Evolutionary conservation across 1,140 invertebrate genomes (phyloP).

Genomic region (Galleria mellonella): DNA sequence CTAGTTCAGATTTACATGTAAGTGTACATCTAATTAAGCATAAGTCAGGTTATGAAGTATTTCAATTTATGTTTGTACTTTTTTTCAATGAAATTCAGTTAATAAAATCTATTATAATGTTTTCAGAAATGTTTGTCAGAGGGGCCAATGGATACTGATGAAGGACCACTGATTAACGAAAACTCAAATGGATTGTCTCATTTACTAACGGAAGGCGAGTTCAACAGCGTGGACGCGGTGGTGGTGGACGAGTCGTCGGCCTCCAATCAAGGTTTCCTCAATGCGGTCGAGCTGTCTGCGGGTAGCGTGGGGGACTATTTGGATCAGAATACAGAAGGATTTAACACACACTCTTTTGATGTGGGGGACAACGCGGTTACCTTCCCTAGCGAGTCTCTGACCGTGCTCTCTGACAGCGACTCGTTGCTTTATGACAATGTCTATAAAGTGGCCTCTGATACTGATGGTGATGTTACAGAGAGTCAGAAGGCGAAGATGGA

Average conservation of each 20-base stretch:
- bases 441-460: constrained; percentile 40
- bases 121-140: constrained; percentile 50
- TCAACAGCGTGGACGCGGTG: constrained; percentile 58
- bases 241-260: constrained; percentile 55
- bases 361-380: constrained; percentile 61
- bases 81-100: too few species aligned
- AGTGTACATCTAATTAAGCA: constrained; percentile 7
- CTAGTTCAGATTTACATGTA: constrained; percentile 56
- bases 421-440: constrained; percentile 41
- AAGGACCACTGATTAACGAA: constrained; percentile 60
- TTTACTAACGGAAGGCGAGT: constrained; percentile 58
- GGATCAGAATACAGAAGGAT: constrained; percentile 50
- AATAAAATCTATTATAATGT: constrained; percentile 11
- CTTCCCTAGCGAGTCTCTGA: constrained; percentile 53
- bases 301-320: constrained; percentile 61
- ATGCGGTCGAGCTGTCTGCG: constrained; percentile 56
- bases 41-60: constrained; percentile 31
- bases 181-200: constrained; percentile 63
- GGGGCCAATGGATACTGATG: constrained; percentile 57
- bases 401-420: constrained; percentile 52
- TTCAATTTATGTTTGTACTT: too few species aligned
- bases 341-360: constrained; percentile 56
- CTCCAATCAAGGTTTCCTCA: constrained; percentile 61
- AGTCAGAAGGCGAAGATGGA: constrained; percentile 26
- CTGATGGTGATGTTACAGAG: constrained; percentile 41